Conservation (phyloP, 1,140 invertebrate genomes). For the Drosophila saltans region DNA sequence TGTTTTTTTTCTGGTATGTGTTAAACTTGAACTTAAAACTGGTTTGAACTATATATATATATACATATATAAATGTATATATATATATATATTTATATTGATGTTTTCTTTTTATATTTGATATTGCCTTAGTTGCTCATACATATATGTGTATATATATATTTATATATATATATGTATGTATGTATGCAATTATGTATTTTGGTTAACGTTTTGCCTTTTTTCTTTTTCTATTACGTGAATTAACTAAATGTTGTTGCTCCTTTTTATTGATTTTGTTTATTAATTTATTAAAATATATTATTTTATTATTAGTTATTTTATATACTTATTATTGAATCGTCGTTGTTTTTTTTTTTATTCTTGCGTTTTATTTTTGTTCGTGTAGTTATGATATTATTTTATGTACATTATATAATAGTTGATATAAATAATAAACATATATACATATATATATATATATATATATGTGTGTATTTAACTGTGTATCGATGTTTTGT, state of each 20-base stretch:
- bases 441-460: background rate
- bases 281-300: conserved; percentile 18
- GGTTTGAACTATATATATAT: conserved; percentile 29
- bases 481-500: conserved; percentile 40
- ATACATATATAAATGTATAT: conserved; percentile 34
- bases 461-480: conserved; percentile 10
- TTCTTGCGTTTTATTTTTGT: conserved; percentile 14
- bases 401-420: conserved; percentile 1
- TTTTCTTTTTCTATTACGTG: conserved; percentile 14
- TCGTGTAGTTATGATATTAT: conserved; percentile 32
- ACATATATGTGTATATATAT: conserved; percentile 36
- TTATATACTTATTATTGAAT: conserved; percentile 17
- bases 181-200: conserved; percentile 1
- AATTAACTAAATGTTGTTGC: conserved; percentile 24
- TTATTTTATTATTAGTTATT: background rate
- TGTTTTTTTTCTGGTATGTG: conserved; percentile 41
- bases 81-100: conserved; percentile 41
- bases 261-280: background rate
- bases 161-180: background rate
- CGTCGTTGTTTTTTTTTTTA: conserved; percentile 44
- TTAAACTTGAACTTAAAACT: conserved; percentile 3
- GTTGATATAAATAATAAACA: too few relatives aligned
- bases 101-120: conserved; percentile 24
- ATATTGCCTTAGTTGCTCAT: conserved; percentile 64
- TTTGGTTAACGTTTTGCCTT: conserved; percentile 33